Conservation (phyloP, 2,113 vertebrate genomes). For the Leucosticte australis region DNA sequence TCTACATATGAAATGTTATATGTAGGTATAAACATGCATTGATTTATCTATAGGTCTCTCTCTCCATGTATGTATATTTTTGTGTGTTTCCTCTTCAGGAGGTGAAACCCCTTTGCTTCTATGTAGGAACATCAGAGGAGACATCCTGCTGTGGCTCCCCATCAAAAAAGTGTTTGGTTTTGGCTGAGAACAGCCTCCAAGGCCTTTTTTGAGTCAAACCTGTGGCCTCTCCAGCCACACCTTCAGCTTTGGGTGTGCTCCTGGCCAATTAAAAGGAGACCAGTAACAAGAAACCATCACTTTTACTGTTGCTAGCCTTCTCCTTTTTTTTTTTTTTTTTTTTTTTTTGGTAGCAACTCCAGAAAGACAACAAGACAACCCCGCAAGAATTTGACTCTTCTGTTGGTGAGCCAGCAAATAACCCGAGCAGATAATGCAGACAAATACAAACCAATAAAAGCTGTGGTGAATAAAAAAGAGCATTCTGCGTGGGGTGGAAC, state of each 20-base stretch:
- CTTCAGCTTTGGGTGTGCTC: neutral
- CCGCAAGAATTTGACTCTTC: neutral
- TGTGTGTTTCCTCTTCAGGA: neutral
- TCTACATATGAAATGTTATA: fast-evolving
- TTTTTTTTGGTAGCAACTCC: neutral
- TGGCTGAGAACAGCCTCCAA: neutral
- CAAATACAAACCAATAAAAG: conserved; percentile 29
- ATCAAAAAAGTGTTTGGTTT: neutral
- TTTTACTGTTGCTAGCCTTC: neutral
- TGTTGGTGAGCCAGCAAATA: neutral
- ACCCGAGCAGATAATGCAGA: neutral
- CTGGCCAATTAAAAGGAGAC: neutral
- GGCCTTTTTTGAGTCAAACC: neutral
- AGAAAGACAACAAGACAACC: neutral
- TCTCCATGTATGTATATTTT: neutral
- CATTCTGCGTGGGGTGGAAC: neutral
- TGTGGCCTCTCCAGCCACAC: neutral
- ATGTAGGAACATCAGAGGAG: neutral
- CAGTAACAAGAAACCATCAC: neutral
- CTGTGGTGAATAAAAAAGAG: neutral
- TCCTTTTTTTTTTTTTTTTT: too few relatives aligned
- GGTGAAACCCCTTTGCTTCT: neutral
- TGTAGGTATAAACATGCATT: fast-evolving
- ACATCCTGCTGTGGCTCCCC: neutral
- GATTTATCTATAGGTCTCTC: neutral